These are phyloP conservation scores for Venturia canescens DNA, from an alignment of 1,140 invertebrate species.

Conservation along the genomic window DNA sequence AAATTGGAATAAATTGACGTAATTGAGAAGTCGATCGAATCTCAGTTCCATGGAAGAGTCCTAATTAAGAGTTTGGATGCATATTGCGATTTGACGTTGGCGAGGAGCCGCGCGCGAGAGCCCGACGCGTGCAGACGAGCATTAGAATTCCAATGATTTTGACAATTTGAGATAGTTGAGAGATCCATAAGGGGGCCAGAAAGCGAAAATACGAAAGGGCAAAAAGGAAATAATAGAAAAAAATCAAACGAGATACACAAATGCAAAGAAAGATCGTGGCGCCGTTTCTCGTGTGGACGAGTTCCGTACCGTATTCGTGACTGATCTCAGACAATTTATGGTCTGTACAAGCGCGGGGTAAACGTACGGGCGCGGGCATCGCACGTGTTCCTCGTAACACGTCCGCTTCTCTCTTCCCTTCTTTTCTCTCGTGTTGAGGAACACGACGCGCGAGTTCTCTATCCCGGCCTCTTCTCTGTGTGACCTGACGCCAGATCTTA, in stretches of 20 bases:
- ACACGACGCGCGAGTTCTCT: neutral
- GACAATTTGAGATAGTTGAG: no score
- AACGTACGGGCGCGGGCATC: constrained; percentile 28
- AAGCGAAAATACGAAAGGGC: neutral
- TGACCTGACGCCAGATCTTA: neutral
- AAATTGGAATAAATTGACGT: neutral
- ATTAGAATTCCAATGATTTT: no score
- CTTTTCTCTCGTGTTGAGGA: neutral
- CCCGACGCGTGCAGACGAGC: no score
- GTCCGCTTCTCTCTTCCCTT: constrained; percentile 29
- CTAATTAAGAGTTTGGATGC: neutral
- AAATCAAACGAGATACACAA: neutral
- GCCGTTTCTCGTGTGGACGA: constrained; percentile 32
- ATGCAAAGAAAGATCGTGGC: constrained; percentile 34
- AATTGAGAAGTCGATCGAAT: neutral
- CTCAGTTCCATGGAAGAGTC: neutral
- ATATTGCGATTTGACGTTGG: neutral
- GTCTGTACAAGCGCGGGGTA: neutral
- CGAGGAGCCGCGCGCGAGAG: no score
- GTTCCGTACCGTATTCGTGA: constrained; percentile 33
- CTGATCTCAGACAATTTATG: constrained; percentile 47
- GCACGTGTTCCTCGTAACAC: constrained; percentile 46
- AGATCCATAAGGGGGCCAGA: no score
- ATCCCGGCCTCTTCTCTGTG: neutral
- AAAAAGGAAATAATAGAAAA: neutral